Evolutionary conservation across 1,140 invertebrate genomes (phyloP).

Genomic region (Neodiprion pinetum): DNA sequence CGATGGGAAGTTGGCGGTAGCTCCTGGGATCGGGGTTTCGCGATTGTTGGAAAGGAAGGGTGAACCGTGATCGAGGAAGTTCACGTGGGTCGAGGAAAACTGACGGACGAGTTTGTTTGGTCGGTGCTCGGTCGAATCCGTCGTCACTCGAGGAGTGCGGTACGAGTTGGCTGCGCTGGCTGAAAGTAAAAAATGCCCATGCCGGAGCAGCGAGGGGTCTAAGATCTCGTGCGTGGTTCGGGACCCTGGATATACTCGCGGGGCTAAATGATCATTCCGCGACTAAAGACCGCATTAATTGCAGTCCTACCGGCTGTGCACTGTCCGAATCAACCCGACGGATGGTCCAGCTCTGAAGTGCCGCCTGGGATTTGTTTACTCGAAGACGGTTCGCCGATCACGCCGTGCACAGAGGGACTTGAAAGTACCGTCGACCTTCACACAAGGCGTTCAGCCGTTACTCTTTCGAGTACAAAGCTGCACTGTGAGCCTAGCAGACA

Average conservation of each 20-base stretch:
- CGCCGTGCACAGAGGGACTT: no score
- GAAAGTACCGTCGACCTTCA: no score
- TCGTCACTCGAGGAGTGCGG: slow-evolving; percentile 37
- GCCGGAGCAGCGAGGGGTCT: slow-evolving; percentile 48
- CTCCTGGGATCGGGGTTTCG: background rate
- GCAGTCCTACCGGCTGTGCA: slow-evolving; percentile 27
- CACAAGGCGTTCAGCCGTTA: no score
- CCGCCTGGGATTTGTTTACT: no score
- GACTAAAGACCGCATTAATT: slow-evolving; percentile 22
- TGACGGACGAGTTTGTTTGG: background rate
- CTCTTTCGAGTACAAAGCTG: no score
- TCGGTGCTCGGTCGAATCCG: slow-evolving; percentile 36
- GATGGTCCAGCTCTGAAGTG: no score
- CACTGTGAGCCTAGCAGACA: no score
- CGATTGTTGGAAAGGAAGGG: background rate
- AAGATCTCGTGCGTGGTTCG: slow-evolving; percentile 41
- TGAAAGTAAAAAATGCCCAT: slow-evolving; percentile 42
- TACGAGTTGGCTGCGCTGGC: slow-evolving; percentile 22
- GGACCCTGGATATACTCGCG: slow-evolving; percentile 39
- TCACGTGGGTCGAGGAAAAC: background rate
- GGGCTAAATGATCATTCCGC: slow-evolving; percentile 38
- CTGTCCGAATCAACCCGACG: slow-evolving; percentile 27
- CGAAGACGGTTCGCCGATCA: no score
- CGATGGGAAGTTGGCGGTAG: background rate
- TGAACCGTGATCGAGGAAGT: no score